phyloP scores from a whole-genome alignment of 2,113 vertebrate genomes.

The Planiliza haematocheilus region DNA sequence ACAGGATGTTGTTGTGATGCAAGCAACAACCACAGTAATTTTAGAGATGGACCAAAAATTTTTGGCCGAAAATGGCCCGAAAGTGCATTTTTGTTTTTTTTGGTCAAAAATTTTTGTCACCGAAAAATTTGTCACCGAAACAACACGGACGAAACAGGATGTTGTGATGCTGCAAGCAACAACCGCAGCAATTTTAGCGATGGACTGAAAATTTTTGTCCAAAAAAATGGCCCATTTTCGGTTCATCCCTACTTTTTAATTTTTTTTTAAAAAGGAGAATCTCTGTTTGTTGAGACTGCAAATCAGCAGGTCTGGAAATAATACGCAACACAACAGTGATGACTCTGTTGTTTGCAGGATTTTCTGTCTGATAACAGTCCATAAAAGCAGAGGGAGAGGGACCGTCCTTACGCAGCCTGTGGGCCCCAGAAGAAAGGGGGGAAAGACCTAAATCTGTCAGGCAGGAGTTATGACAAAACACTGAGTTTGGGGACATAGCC shows the following conservation, averaged over 20 bases:
- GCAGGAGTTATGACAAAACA: conserved; percentile 55
- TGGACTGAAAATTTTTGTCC: too few species aligned
- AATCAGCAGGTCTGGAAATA: conserved; percentile 44
- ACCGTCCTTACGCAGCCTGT: conserved; percentile 21
- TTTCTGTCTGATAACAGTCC: conserved; percentile 31
- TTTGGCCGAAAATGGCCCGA: too few species aligned
- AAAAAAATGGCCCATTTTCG: too few species aligned
- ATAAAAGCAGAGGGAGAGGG: neutral
- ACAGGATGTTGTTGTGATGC: too few species aligned
- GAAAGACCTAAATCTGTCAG: conserved; percentile 69
- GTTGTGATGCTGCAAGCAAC: too few species aligned
- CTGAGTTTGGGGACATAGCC: conserved; percentile 42
- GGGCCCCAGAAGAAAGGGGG: conserved; percentile 36
- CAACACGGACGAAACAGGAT: too few species aligned
- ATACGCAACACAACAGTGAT: conserved; percentile 12
- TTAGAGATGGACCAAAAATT: too few species aligned
- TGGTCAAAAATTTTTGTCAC: too few species aligned
- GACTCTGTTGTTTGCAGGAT: conserved; percentile 25
- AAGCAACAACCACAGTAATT: too few species aligned
- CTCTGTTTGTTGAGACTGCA: conserved; percentile 30
- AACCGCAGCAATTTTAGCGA: too few species aligned
- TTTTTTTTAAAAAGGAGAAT: neutral
- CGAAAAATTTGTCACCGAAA: too few species aligned
- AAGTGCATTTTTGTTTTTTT: too few species aligned
- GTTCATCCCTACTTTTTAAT: neutral